Evolutionary conservation across 1,140 invertebrate genomes (phyloP), one percentile per base, ranked within the genome.

Genomic region (Leptestheria dahalacensis): DNA sequence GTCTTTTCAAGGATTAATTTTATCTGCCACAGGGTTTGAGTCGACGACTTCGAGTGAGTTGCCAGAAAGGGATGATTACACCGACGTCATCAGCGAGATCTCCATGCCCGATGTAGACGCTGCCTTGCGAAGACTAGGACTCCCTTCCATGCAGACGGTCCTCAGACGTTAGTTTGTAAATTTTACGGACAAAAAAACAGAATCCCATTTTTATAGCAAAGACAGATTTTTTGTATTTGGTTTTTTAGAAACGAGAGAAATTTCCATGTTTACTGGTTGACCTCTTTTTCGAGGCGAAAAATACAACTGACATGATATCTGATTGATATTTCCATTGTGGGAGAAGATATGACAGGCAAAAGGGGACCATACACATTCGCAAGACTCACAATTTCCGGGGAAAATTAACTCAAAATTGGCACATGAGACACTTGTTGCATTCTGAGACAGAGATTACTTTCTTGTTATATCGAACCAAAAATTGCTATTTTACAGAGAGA

Each of bases 61-160:
- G n/a, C n/a, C n/a, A n/a, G n/a, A n/a, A n/a, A n/a, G n/a, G n/a
- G n/a, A n/a, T n/a, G n/a, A n/a, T n/a, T n/a, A n/a, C 15, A 41
- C 33, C 33, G 33, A 41, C 33, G 6, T 41, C 33, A 9, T 15
- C 6, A 41, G 33, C n/a, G 58, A 60, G n/a, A 52, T 60, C 18
- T 33, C 58, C 48, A 52, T 60, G 28, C 58, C 58, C 3, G 58
- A 60, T 28, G 58, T 60, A 1, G 58, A 60, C 33, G 58, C 47
- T 41, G 58, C 58, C 3, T 21, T 60, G 23, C 49, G 20, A 20
- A 24, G 58, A 11, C 48, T 60, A 9, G 58, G 58, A 23, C 28
- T 60, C 4, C 58, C 58, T n/a, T 50, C 58, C 2, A 20, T 60
- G 21, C 49, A 33, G 49, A 25, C 58, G 3, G 58, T 60, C 28